Evolutionary conservation across 1,140 invertebrate genomes (phyloP).

Genomic region (Achatina immaculata): DNA sequence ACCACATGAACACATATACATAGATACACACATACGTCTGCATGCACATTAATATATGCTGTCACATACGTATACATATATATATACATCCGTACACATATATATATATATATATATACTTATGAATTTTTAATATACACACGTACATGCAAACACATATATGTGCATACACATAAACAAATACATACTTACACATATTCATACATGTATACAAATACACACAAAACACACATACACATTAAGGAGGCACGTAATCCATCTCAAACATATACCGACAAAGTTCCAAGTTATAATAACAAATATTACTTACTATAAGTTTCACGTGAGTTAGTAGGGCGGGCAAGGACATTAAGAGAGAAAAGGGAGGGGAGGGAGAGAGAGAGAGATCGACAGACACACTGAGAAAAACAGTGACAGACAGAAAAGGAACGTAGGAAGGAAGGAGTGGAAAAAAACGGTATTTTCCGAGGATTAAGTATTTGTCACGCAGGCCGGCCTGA

Average conservation of each 20-base stretch:
- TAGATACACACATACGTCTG: too few species aligned
- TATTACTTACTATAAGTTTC: neutral
- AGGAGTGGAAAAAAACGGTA: neutral
- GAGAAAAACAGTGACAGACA: constrained; percentile 30
- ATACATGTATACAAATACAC: neutral
- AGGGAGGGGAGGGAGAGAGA: neutral
- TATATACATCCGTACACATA: too few species aligned
- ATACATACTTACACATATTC: constrained; percentile 6
- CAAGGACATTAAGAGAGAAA: neutral
- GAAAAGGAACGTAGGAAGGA: neutral
- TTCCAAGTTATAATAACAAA: neutral
- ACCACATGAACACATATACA: neutral
- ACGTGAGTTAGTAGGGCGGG: neutral
- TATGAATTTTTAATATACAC: neutral
- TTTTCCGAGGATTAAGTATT: too few species aligned
- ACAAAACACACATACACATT: neutral
- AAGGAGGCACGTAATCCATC: too few species aligned
- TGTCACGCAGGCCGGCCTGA: too few species aligned
- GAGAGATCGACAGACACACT: constrained; percentile 31
- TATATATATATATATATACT: neutral
- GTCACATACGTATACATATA: too few species aligned
- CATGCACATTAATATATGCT: too few species aligned
- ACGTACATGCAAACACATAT: constrained; percentile 11
- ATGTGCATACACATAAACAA: neutral
- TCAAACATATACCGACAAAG: too few species aligned